A percentile compares a stretch with the other conserved stretches of the same genome.
phyloP scores from a whole-genome alignment of 1,140 invertebrate genomes.

The Papilio machaon region DNA sequence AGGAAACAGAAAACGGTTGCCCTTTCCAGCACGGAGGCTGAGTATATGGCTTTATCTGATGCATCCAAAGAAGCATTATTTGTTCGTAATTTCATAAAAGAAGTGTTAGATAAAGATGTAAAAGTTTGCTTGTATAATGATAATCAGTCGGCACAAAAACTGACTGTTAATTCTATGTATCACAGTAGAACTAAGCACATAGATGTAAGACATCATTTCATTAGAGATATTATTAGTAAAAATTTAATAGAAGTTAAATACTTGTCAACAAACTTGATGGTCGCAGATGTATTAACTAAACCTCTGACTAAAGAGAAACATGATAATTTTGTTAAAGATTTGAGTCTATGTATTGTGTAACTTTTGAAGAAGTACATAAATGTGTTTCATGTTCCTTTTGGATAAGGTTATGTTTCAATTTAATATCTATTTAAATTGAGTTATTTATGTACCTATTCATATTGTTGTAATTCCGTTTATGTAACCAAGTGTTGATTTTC shows the following conservation, averaged over 20 bases:
- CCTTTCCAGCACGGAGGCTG: neutral
- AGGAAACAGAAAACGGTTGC: constrained; percentile 46
- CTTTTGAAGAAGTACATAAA: too few species aligned
- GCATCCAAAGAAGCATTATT: constrained; percentile 43
- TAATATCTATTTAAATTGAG: too few species aligned
- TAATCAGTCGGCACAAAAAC: constrained; percentile 38
- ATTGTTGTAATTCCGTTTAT: too few species aligned
- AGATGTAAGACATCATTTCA: constrained; percentile 35
- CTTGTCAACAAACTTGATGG: constrained; percentile 13
- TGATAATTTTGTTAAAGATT: too few species aligned
- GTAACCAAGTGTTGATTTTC: too few species aligned
- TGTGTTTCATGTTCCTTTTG: too few species aligned
- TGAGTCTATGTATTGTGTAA: too few species aligned
- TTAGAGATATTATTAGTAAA: constrained; percentile 84
- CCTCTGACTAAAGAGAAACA: too few species aligned
- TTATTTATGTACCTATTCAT: too few species aligned
- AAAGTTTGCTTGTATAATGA: constrained; percentile 36
- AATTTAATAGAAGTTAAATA: constrained; percentile 82
- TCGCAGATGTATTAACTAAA: constrained; percentile 20
- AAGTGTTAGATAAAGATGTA: constrained; percentile 25
- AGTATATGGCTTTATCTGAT: constrained; percentile 45
- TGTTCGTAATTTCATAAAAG: constrained; percentile 40
- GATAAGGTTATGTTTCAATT: too few species aligned
- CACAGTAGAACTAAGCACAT: constrained; percentile 33
- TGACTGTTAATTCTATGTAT: constrained; percentile 22